Evolutionary conservation across 1,140 invertebrate genomes (phyloP), one percentile per base, ranked within the genome.

Genomic region (Cecropterus lyciades): DNA sequence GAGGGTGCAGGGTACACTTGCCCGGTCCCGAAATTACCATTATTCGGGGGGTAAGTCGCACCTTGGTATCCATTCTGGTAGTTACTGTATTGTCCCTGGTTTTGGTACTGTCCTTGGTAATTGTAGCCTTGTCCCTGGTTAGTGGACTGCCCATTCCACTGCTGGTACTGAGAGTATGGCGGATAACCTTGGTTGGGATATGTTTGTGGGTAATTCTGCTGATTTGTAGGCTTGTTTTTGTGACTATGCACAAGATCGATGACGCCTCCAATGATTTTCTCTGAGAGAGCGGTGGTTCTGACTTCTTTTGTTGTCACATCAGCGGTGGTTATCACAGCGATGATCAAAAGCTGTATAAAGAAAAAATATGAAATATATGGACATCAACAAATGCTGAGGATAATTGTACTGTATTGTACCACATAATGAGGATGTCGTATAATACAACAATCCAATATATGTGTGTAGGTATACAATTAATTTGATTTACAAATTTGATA

Each of bases 181-280:
- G 77, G 82, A 16, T 77, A 78, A 5, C 53, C 65, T 33, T 75
- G 83, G 43, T 68, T 70, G 13, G 68, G 65, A 40, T 71, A 78
- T 17, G 57, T 48, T 14, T 57, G 53, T n/a, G 11, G 65, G 8
- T 46, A 2, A 11, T 13, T 33, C 14, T 65, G 69, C 52, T 76
- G 77, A 0, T 67, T 56, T 0, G 64, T 37, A 0, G 85, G 84
- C 20, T 88, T 89, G 66, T 84, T 84, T 67, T 91, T 91, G 53
- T 91, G 87, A 20, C 75, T 85, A 30, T 89, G 86, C 1, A 89
- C 86, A 3, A 89, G 84, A 49, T 91, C 87, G 11, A 91, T 91
- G 10, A 91, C 83, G 5, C 87, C 84, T 6, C 83, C 85, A 8
- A 91, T 83, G 11, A 91, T 87, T 62, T 89, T 89, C 57, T 91